phyloP scores from a whole-genome alignment of 2,113 vertebrate genomes.

The Hemiprocne comata region DNA sequence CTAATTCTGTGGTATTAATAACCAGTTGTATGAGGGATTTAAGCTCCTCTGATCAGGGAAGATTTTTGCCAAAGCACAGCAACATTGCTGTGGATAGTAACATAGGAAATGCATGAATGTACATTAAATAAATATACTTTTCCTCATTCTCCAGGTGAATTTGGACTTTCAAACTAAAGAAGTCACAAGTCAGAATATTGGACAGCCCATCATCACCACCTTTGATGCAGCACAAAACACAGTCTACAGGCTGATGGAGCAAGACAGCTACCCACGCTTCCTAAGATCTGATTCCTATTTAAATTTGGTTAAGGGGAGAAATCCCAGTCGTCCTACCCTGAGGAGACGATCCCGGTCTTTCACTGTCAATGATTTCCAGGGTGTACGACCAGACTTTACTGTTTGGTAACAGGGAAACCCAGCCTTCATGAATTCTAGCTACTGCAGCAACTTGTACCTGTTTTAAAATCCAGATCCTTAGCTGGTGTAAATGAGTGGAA shows the following conservation, averaged over 20 bases:
- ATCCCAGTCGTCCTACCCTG: constrained; percentile 69
- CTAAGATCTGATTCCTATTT: constrained; percentile 87
- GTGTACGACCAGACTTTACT: constrained; percentile 66
- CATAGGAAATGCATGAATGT: neutral
- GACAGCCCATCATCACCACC: constrained; percentile 48
- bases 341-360: constrained; percentile 91
- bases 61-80: neutral
- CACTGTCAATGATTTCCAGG: constrained; percentile 84
- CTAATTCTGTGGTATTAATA: neutral
- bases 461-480: neutral
- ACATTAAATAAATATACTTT: neutral
- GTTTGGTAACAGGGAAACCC: constrained; percentile 72
- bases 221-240: constrained; percentile 88
- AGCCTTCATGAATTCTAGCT: neutral
- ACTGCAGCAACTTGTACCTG: accelerated
- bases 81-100: neutral
- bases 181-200: neutral
- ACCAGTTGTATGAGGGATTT: neutral
- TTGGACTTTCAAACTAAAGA: constrained; percentile 60
- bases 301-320: constrained; percentile 76
- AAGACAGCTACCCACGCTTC: constrained; percentile 93
- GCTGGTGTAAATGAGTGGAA: neutral
- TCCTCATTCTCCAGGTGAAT: constrained; percentile 79
- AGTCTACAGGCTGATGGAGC: constrained; percentile 92
- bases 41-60: neutral